These are phyloP conservation scores for Sebastes taczanowskii DNA, from an alignment of 2,797 vertebrate species.

Conservation along the genomic window DNA sequence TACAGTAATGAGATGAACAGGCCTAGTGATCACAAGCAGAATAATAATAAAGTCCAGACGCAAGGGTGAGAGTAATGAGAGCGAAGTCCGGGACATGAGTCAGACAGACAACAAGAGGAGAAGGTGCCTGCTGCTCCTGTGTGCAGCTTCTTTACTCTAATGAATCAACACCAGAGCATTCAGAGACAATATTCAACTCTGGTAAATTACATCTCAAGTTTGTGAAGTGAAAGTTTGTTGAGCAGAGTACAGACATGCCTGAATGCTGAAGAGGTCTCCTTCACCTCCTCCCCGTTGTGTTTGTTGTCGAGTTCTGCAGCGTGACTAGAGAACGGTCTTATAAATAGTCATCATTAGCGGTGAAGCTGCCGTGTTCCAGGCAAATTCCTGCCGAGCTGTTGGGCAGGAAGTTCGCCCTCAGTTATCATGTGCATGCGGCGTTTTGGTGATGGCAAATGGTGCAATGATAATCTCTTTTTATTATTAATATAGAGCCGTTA, in stretches of 20 bases:
- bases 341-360: constrained; percentile 21
- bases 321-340: neutral
- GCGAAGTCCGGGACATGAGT: neutral
- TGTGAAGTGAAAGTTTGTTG: neutral
- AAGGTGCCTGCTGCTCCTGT: neutral
- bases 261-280: neutral
- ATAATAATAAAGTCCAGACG: constrained; percentile 32
- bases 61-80: constrained; percentile 18
- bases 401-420: neutral
- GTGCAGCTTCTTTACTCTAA: neutral
- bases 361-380: neutral
- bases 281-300: neutral
- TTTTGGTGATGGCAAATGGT: neutral
- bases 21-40: constrained; percentile 38
- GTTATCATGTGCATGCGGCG: neutral
- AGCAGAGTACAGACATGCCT: neutral
- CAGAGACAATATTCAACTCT: neutral
- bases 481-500: neutral
- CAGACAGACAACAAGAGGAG: neutral
- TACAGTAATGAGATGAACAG: constrained; percentile 37
- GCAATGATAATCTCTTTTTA: neutral
- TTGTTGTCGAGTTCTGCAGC: neutral
- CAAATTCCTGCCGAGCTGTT: neutral
- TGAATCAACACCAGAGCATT: no score
- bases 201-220: neutral